Percentiles rank a stretch among this genome's conserved stretches.
Conservation (phyloP, 2,888 invertebrate species). For the Blastobasis lacticolella region DNA sequence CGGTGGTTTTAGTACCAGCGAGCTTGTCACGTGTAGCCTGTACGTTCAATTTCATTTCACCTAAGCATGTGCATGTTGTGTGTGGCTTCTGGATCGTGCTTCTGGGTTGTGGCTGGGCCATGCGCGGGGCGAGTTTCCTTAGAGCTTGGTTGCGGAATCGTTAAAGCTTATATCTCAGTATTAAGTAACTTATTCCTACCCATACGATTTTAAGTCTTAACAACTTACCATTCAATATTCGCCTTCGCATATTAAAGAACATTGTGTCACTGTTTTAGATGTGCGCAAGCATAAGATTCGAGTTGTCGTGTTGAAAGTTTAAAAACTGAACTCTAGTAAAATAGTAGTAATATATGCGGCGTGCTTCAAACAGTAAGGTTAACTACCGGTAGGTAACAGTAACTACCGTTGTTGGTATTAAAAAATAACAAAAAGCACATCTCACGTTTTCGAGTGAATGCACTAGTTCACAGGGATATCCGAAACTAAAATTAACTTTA, state of each 20-base stretch:
- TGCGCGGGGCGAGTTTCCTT: slow-evolving; percentile 3
- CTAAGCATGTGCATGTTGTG: slow-evolving; percentile 37
- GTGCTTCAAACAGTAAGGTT: too few relatives aligned
- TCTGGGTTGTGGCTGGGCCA: not conserved
- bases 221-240: slow-evolving; percentile 5
- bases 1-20: slow-evolving; percentile 71
- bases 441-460: too few relatives aligned
- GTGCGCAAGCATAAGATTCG: slow-evolving; percentile 42
- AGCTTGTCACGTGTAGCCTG: slow-evolving; percentile 59
- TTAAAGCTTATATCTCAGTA: too few relatives aligned
- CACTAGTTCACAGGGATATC: too few relatives aligned
- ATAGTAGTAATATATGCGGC: too few relatives aligned
- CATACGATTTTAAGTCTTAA: too few relatives aligned
- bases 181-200: too few relatives aligned
- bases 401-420: too few relatives aligned
- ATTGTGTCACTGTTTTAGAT: slow-evolving; percentile 28
- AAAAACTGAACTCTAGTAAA: slow-evolving; percentile 11
- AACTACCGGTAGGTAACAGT: too few relatives aligned
- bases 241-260: not conserved
- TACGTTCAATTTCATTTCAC: slow-evolving; percentile 60
- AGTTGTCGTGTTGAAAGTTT: slow-evolving; percentile 41
- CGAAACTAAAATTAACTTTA: too few relatives aligned
- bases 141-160: slow-evolving; percentile 10
- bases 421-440: too few relatives aligned
- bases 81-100: slow-evolving; percentile 10